These are phyloP conservation scores for Heliopora coerulea DNA, from an alignment of 92 coral and sea anemone species.

Conservation along the genomic window DNA sequence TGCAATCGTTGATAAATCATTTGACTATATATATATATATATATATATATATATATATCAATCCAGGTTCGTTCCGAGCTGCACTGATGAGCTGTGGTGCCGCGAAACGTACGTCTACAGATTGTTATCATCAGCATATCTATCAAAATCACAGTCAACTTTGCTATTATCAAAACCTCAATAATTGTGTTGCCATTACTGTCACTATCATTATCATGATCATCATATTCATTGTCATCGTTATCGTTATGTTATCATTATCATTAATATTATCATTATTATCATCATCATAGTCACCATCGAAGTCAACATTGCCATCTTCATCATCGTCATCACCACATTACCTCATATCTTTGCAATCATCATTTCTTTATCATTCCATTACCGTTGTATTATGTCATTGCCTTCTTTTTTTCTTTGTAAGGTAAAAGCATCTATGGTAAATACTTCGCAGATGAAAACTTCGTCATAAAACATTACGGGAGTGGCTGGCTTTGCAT, in stretches of 20 bases:
- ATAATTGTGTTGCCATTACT: no score
- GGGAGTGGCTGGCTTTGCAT: slow-evolving; percentile 96
- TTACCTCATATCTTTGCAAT: background rate
- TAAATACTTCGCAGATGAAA: slow-evolving; percentile 80
- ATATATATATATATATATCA: no score
- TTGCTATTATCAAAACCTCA: no score
- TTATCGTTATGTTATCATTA: background rate
- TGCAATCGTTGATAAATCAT: no score
- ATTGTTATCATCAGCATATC: no score
- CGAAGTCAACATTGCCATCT: no score
- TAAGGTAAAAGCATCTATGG: slow-evolving; percentile 92
- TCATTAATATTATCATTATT: background rate
- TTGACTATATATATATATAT: no score
- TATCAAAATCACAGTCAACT: no score
- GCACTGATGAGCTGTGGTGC: no score
- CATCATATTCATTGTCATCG: background rate
- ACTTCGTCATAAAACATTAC: slow-evolving; percentile 76
- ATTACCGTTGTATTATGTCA: background rate
- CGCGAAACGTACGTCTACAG: no score
- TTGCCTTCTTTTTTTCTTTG: slow-evolving; percentile 9
- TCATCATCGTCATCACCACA: no score
- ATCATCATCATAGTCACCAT: background rate
- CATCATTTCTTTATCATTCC: background rate
- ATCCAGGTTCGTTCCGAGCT: no score
- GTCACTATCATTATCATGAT: background rate